These are phyloP conservation scores for Tamandua tetradactyla DNA, from an alignment of 2,797 vertebrate species.

Conservation along the genomic window DNA sequence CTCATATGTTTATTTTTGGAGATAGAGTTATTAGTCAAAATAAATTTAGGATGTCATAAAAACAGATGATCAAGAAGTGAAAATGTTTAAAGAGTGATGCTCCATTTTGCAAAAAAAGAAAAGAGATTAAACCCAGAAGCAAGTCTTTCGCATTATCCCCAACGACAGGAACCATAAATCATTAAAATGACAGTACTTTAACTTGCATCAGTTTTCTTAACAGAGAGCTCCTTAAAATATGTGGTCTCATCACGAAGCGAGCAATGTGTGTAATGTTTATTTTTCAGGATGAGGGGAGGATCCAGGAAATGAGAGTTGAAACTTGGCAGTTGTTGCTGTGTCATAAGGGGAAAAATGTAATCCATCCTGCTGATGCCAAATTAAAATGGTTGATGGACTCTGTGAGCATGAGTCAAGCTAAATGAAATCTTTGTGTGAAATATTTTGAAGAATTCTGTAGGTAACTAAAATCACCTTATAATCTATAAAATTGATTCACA, in stretches of 20 bases:
- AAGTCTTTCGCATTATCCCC: not conserved
- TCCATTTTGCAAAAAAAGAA: not conserved
- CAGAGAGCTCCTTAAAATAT: not conserved
- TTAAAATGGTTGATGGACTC: constrained; percentile 36
- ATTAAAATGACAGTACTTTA: not conserved
- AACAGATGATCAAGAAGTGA: constrained; percentile 43
- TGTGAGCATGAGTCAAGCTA: not conserved
- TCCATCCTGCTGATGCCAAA: constrained; percentile 4
- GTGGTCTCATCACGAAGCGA: not conserved
- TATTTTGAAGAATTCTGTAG: not conserved
- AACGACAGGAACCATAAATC: not conserved
- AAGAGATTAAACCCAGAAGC: not conserved
- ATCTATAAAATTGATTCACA: not conserved
- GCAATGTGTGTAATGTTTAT: not conserved
- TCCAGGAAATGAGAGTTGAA: constrained; percentile 48
- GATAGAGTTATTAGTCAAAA: constrained; percentile 33
- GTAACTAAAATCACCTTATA: not conserved
- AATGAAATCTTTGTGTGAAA: not conserved
- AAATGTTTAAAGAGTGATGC: constrained; percentile 38
- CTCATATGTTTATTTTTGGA: not conserved
- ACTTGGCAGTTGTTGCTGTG: not conserved
- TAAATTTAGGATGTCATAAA: constrained; percentile 42
- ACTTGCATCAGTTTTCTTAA: not conserved
- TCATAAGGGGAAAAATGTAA: not conserved
- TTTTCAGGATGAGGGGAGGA: not conserved